These are phyloP conservation scores for Phortica okadai DNA, from an alignment of 2,888 invertebrate genomes.

Conservation along the genomic window DNA sequence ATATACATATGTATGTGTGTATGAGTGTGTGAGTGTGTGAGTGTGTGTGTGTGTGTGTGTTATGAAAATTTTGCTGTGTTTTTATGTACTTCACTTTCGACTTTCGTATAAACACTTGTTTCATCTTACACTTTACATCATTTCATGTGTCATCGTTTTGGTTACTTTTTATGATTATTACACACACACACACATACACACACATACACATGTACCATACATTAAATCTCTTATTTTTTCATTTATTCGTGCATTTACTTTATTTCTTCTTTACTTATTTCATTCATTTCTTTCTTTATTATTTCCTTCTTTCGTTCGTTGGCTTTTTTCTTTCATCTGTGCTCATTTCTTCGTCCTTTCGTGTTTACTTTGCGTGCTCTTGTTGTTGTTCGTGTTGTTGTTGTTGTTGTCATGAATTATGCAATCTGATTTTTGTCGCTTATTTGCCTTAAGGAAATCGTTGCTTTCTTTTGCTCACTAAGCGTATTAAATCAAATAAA, in stretches of 20 bases:
- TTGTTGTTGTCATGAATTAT: neutral
- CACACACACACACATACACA: slow-evolving; percentile 25
- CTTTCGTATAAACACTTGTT: no score
- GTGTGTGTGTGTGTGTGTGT: no score
- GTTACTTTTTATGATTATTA: no score
- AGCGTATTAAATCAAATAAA: no score
- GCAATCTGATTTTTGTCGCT: neutral
- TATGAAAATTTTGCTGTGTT: no score
- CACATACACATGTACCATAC: slow-evolving; percentile 10
- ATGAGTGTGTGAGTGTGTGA: no score
- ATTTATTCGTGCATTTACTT: slow-evolving; percentile 7
- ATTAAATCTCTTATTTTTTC: neutral
- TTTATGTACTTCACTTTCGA: no score
- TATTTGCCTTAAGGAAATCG: neutral
- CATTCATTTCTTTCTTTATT: slow-evolving; percentile 21
- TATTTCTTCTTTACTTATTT: neutral
- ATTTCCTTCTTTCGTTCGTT: slow-evolving; percentile 23
- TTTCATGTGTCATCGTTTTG: no score
- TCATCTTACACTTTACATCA: no score
- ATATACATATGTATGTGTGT: no score
- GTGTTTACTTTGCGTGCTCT: neutral
- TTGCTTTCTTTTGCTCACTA: neutral
- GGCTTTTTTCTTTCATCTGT: slow-evolving; percentile 3
- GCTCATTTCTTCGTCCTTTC: neutral
- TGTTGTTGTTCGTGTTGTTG: slow-evolving; percentile 2